A percentile compares a stretch with the other conserved stretches of the same genome.
Conservation (phyloP, 2,113 vertebrate species). For the Orthonyx spaldingii region DNA sequence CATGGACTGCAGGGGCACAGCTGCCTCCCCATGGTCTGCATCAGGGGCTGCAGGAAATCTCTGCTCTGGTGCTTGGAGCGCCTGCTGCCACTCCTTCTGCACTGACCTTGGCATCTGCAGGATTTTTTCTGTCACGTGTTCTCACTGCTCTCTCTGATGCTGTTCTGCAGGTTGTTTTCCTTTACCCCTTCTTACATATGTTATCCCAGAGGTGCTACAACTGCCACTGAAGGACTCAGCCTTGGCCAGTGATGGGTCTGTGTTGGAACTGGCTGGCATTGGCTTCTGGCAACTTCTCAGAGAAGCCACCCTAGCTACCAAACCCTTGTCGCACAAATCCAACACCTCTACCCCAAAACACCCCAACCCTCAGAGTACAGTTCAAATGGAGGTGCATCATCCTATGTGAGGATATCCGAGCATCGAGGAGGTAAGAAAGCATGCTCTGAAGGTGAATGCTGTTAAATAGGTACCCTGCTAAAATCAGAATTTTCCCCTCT, state of each 20-base stretch:
- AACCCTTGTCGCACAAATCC: not conserved
- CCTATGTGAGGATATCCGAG: accelerated
- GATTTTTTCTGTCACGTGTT: not conserved
- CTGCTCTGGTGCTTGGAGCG: not conserved
- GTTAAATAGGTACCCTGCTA: not conserved
- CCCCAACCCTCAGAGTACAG: not conserved
- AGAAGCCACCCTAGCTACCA: not conserved
- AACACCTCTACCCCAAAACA: not conserved
- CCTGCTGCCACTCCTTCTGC: not conserved
- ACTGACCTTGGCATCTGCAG: not conserved
- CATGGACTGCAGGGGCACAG: not conserved
- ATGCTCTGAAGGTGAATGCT: not conserved
- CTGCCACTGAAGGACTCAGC: not conserved
- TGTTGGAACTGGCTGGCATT: not conserved
- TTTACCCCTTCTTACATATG: not conserved
- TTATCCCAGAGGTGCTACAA: not conserved
- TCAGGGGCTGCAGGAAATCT: not conserved
- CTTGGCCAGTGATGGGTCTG: not conserved
- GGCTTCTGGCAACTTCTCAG: not conserved
- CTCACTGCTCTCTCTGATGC: not conserved
- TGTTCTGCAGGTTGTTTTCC: not conserved
- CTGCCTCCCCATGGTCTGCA: not conserved
- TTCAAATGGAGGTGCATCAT: not conserved
- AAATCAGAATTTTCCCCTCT: not conserved
- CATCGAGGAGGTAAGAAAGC: not conserved